phyloP scores from a whole-genome alignment of 1,140 invertebrate genomes.

The Diorhabda elongata region DNA sequence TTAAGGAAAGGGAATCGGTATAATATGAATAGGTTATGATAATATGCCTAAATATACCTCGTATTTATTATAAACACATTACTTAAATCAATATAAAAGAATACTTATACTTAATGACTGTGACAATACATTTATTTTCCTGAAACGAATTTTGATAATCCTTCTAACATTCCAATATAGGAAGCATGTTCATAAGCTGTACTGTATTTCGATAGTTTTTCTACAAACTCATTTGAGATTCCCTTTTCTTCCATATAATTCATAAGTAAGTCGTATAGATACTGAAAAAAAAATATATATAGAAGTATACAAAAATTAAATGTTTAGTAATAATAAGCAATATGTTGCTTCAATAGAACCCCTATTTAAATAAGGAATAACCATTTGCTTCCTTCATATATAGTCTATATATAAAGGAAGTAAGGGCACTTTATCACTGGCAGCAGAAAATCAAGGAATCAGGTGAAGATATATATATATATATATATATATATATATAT shows the following conservation, averaged over 20 bases:
- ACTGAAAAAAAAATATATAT: conserved; percentile 58
- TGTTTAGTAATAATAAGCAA: not conserved
- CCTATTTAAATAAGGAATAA: too few species aligned
- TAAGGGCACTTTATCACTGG: too few species aligned
- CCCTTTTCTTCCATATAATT: conserved; percentile 91
- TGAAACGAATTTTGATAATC: conserved; percentile 78
- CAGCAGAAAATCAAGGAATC: too few species aligned
- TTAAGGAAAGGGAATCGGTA: too few species aligned
- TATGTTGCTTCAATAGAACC: too few species aligned
- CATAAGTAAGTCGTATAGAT: conserved; percentile 90
- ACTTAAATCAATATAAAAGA: conserved; percentile 3
- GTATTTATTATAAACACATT: not conserved
- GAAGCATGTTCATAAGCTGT: conserved; percentile 86
- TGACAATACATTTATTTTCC: conserved; percentile 52
- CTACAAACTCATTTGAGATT: conserved; percentile 84
- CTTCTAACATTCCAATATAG: conserved; percentile 81
- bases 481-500: too few species aligned
- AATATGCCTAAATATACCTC: too few species aligned
- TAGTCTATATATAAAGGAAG: too few species aligned
- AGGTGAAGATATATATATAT: too few species aligned
- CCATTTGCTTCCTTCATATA: too few species aligned
- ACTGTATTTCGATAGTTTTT: conserved; percentile 79
- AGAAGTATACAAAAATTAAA: conserved; percentile 27
- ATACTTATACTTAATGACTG: conserved; percentile 9
- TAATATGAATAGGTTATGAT: too few species aligned